Percentiles rank a stretch among this genome's conserved stretches.
These are phyloP conservation scores for Phenacoccus solenopsis DNA, from an alignment of 1,140 invertebrate species.

Conservation along the genomic window DNA sequence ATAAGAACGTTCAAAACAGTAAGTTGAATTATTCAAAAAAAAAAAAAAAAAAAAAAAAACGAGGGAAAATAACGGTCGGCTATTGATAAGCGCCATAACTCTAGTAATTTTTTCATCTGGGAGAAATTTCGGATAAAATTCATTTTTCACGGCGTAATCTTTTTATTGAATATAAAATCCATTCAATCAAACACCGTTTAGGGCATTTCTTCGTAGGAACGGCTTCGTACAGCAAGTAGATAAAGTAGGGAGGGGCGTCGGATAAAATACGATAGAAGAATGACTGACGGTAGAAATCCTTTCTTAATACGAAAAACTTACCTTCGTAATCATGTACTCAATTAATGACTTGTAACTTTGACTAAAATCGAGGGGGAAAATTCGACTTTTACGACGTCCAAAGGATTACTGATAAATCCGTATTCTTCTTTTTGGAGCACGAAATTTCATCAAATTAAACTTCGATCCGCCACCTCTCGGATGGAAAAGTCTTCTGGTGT, in stretches of 20 bases:
- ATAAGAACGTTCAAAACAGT: no score
- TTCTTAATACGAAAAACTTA: neutral
- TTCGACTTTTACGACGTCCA: neutral
- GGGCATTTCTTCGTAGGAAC: neutral
- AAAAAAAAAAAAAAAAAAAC: no score
- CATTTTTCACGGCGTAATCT: neutral
- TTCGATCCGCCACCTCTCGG: neutral
- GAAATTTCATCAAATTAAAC: slow-evolving; percentile 3
- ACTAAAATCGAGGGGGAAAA: neutral
- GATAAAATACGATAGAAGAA: neutral
- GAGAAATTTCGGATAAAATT: neutral
- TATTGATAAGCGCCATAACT: no score
- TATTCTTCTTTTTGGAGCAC: neutral
- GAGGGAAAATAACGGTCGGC: no score
- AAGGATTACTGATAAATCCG: neutral
- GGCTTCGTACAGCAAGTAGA: no score
- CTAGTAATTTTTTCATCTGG: neutral
- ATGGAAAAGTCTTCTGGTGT: no score
- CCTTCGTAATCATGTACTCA: slow-evolving; percentile 1
- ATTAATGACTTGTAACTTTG: neutral
- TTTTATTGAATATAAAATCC: neutral
- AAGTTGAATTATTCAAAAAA: no score
- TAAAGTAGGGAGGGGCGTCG: neutral
- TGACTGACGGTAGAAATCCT: neutral
- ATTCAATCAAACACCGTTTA: neutral